Evolutionary conservation across 2,888 invertebrate genomes (phyloP), one percentile per base, ranked within the genome.

Genomic region (Dynastes grantii): DNA sequence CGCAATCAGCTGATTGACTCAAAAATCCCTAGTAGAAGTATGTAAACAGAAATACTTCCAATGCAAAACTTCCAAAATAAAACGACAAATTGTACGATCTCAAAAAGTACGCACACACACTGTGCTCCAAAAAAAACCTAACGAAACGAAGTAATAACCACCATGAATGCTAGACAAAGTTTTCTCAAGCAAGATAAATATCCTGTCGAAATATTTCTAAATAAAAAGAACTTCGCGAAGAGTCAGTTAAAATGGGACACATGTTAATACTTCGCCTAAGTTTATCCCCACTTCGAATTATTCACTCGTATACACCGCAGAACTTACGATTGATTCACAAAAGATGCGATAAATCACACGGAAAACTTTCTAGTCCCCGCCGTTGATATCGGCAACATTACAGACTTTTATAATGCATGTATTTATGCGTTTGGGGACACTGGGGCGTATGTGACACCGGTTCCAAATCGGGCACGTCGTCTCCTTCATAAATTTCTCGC

Each of bases 301-400:
- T 45, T 49, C 16, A 45, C 22, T 1, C 13, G 32, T 45, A 11
- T 65, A 13, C 53, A 40, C 13, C 40, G 71, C 11, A 22, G 37
- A 73, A 73, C 73, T 73, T 73, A 73, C 58, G 45, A 73, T 58
- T 73, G 58, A 73, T 73, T 40, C 58, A 73, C 73, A 73, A 40
- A 22, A 40, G 71, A 55, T 58, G 58, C 58, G 37, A 73, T 73
- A 58, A 73, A 73, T 73, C 58, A 58, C 53, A 32, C 6, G 16
- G 55, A 61, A 73, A 73, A 73, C 58, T 73, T 73, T 73, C n/a
- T 58, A 37, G 53, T 68, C 51, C 51, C 51, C 51, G 51, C 3
- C 68, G 45, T 9, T 49, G 67, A 27, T 67, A 67, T 67, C 67
- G 67, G 67, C 11, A 16, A 67, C 45, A 49, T 67, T 49, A 22